Evolutionary conservation across 1,140 invertebrate genomes (phyloP).

Genomic region (Melanaphis sacchari): DNA sequence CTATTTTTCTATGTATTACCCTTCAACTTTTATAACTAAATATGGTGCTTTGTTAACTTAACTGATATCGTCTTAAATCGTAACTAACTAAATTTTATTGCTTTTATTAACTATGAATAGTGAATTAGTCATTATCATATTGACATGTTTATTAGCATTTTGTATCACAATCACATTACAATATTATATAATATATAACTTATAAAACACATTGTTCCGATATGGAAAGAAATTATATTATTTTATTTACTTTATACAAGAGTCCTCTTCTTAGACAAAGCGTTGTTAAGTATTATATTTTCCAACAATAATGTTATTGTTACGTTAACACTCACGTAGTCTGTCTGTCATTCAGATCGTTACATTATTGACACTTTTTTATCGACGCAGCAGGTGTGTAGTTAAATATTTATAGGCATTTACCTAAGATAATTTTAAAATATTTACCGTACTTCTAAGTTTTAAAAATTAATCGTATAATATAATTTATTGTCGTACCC

Average conservation of each 20-base stretch:
- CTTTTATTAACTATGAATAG: background rate
- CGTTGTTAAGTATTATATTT: background rate
- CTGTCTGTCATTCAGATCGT: background rate
- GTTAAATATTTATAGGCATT: background rate
- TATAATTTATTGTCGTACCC: background rate
- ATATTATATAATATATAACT: background rate
- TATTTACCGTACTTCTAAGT: background rate
- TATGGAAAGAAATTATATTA: background rate
- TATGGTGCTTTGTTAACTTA: background rate
- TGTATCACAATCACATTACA: background rate
- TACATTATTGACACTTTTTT: background rate
- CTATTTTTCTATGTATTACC: background rate
- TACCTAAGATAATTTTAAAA: background rate
- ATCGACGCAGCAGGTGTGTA: background rate
- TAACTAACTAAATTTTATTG: background rate
- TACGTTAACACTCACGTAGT: background rate
- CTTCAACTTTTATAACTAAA: background rate
- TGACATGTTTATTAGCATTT: background rate
- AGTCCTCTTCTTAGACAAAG: background rate
- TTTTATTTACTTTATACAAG: background rate
- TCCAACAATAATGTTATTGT: background rate
- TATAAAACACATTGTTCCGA: background rate
- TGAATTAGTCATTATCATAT: background rate
- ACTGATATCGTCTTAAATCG: background rate
- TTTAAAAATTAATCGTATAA: background rate